Conservation (phyloP, 2,888 invertebrate genomes). For the Lathronympha strigana region DNA sequence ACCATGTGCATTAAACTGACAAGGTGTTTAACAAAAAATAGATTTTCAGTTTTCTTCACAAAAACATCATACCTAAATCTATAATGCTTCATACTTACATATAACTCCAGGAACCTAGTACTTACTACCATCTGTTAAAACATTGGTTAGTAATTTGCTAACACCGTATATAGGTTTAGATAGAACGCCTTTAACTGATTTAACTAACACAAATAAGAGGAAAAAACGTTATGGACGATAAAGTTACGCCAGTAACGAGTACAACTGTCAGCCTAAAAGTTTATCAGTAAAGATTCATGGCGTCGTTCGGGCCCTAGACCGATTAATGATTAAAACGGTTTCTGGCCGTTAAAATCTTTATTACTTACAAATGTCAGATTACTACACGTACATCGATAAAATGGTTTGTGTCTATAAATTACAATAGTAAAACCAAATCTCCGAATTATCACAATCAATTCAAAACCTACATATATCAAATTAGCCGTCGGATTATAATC, state of each 20-base stretch:
- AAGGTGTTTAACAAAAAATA: no score
- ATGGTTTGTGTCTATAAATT: neutral
- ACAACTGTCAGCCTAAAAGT: slow-evolving; percentile 6
- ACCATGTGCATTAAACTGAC: no score
- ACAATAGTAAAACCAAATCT: no score
- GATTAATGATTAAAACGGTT: slow-evolving; percentile 1
- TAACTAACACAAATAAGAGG: neutral
- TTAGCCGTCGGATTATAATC: no score
- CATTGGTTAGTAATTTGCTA: no score
- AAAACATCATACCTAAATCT: no score
- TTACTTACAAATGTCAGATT: neutral
- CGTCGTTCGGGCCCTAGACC: neutral
- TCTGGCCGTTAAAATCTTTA: neutral
- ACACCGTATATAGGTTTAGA: neutral
- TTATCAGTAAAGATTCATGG: slow-evolving; percentile 1
- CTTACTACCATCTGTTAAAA: no score
- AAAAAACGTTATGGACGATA: neutral
- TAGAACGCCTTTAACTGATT: neutral
- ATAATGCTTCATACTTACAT: no score
- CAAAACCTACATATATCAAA: no score
- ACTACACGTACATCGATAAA: neutral
- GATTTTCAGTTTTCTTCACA: no score
- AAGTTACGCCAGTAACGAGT: neutral
- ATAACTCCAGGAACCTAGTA: no score
- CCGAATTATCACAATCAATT: no score